Base-by-base conservation (phyloP, 2,113 vertebrate species). In the Excalfactoria chinensis region DNA sequence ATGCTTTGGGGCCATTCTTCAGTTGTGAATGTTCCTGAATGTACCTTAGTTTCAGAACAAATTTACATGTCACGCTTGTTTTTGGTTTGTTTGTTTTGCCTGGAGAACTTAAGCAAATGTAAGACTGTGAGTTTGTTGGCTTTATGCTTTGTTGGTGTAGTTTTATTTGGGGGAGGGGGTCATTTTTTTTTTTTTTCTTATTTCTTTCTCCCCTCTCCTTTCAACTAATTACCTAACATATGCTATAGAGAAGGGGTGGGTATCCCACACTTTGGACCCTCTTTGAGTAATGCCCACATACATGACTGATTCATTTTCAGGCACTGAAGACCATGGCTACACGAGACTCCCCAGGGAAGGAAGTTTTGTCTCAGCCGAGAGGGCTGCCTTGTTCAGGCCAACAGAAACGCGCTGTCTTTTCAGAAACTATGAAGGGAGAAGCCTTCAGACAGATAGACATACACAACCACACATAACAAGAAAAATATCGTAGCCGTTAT, bases 221-320 rank as follows among this genome's bases (percentile, higher is more conserved):
- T 55, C 53, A 62, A 34, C 32, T 41, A 46, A 68, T n/a, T 22
- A 67, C 73, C 56, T 74, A 84, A 53, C 1, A 2, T 11, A 32
- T 3, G n/a, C 28, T 72, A 21, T 1, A 1, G n/a, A 34, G 14
- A 93, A 68, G 3, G 1, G 4, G 11, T 13, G 3, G 44, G 35
- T 67, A 35, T 30, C 4, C 13, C 30, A 70, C 6, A 6, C 4
- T 40, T 8, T 13, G 6, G 20, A 71, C 22, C 9, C 5, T 70
- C 25, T 35, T 7, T 19, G 34, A 46, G 26, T 15, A 70, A 37
- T 11, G 18, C 25, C 46, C 46, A 28, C 17, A 40, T 17, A 40
- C 35, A 62, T 3, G 5, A 40, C 17, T 63, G 60, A 40, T 63
- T 63, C 43, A 3, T 63, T 62, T 58, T 74, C 60, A 90, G 35